Conservation (phyloP, 2,797 vertebrate genomes). For the Sebastes flavidus region DNA sequence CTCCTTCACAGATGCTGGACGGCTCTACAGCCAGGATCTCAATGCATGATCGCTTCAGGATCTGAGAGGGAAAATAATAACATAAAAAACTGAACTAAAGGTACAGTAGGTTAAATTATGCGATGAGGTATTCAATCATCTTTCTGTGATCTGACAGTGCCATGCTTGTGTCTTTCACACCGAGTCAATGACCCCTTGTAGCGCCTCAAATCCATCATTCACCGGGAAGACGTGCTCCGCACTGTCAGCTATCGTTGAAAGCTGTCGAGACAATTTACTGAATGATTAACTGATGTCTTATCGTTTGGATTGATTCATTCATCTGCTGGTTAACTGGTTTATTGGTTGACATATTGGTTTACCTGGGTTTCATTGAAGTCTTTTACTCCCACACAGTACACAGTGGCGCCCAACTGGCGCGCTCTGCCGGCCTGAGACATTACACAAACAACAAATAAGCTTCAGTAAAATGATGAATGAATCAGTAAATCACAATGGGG, state of each 20-base stretch:
- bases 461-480: not conserved
- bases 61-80: constrained; percentile 75
- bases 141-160: not conserved
- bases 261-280: constrained; percentile 71
- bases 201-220: constrained; percentile 94
- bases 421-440: constrained; percentile 89
- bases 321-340: not conserved
- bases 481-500: not conserved
- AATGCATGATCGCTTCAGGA: constrained; percentile 97
- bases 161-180: constrained; percentile 74
- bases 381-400: constrained; percentile 97
- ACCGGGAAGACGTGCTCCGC: constrained; percentile 97
- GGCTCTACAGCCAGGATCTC: constrained; percentile 97
- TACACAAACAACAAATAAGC: not conserved
- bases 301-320: not conserved
- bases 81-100: not conserved
- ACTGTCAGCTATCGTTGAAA: constrained; percentile 96
- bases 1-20: constrained; percentile 96
- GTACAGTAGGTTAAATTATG: not conserved
- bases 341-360: not conserved
- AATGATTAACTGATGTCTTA: not conserved
- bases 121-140: not conserved
- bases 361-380: constrained; percentile 99
- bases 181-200: constrained; percentile 95
- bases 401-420: constrained; percentile 91